Conservation (phyloP, 2,113 vertebrate genomes). For the Leucosticte australis region DNA sequence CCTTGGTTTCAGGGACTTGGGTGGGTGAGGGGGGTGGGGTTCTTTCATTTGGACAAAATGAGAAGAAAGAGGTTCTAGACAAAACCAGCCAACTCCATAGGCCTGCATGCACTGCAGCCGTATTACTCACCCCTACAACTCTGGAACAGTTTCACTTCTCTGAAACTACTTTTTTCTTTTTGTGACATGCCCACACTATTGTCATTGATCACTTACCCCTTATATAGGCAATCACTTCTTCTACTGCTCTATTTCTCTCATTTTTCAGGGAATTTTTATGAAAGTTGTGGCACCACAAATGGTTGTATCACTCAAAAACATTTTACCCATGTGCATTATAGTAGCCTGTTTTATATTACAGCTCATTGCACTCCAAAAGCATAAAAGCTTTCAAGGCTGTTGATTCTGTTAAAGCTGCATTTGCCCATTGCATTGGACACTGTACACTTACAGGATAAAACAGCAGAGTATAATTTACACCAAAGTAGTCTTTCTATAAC, state of each 20-base stretch:
- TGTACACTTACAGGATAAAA: not conserved
- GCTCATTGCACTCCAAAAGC: not conserved
- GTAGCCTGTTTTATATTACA: not conserved
- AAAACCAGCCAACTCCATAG: not conserved
- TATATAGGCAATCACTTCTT: not conserved
- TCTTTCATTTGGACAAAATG: not conserved
- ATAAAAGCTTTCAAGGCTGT: not conserved
- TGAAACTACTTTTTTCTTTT: not conserved
- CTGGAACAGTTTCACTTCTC: not conserved
- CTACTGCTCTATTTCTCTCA: not conserved
- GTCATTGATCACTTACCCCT: not conserved
- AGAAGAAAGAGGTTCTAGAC: not conserved
- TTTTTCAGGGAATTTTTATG: not conserved
- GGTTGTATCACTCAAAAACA: not conserved
- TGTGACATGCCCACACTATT: not conserved
- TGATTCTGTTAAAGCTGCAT: not conserved
- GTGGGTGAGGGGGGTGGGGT: accelerated
- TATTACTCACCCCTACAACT: not conserved
- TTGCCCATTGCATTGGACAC: not conserved
- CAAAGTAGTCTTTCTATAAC: not conserved
- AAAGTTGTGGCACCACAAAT: not conserved
- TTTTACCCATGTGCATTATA: not conserved
- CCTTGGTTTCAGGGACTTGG: not conserved
- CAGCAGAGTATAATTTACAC: not conserved
- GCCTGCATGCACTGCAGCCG: not conserved